Evolutionary conservation across 2,797 vertebrate genomes (phyloP).

Genomic region (Hylomyscus alleni): DNA sequence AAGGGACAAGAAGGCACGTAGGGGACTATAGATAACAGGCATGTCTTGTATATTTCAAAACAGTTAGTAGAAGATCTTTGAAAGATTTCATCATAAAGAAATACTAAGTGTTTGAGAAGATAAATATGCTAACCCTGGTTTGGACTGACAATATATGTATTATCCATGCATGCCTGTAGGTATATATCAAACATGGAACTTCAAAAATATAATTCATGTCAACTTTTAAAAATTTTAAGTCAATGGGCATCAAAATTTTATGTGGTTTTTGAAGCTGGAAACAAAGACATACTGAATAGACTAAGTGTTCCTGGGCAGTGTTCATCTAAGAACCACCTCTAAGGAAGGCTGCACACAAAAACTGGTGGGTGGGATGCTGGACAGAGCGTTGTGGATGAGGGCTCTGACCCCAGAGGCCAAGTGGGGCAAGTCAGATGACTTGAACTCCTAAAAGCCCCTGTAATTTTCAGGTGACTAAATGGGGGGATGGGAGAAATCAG

Average conservation of each 20-base stretch:
- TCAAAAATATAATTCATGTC: neutral
- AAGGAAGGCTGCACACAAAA: slow-evolving; percentile 3
- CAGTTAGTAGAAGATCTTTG: neutral
- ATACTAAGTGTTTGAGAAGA: neutral
- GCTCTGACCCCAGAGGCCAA: slow-evolving; percentile 70
- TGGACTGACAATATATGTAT: neutral
- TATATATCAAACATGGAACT: neutral
- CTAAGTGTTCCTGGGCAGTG: neutral
- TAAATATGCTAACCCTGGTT: neutral
- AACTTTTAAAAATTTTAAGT: neutral
- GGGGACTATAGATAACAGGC: neutral
- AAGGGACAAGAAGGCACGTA: neutral
- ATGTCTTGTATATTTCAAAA: neutral
- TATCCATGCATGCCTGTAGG: neutral
- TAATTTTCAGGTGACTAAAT: slow-evolving; percentile 66
- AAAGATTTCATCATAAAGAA: neutral
- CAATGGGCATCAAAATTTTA: neutral
- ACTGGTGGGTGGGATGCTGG: neutral
- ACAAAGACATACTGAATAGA: neutral
- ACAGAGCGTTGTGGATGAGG: neutral
- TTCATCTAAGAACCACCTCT: neutral
- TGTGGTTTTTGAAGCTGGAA: neutral
- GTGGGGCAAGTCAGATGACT: slow-evolving; percentile 35
- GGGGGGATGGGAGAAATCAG: slow-evolving; percentile 62
- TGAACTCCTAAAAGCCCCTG: slow-evolving; percentile 6